Percentiles rank a stretch among this genome's conserved stretches.
Evolutionary conservation across 2,797 vertebrate species (phyloP).

Genomic region (Sorex maritimensis): DNA sequence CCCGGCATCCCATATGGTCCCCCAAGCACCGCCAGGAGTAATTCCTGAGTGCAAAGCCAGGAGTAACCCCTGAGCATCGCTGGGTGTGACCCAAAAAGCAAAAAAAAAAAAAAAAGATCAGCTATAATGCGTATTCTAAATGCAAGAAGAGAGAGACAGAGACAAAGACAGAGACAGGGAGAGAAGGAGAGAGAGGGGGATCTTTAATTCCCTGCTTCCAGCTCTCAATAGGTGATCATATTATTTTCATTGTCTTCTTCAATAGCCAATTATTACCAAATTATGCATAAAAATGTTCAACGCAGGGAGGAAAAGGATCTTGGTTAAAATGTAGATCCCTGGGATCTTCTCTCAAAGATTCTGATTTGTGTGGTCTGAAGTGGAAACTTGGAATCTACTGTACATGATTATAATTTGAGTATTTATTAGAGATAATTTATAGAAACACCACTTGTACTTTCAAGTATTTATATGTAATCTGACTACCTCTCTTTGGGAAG

Average conservation of each 20-base stretch:
- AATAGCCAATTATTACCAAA: background rate
- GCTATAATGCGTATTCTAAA: background rate
- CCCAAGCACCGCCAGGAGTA: too few relatives aligned
- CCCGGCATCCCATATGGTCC: too few relatives aligned
- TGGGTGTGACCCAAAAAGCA: too few relatives aligned
- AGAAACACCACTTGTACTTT: conserved; percentile 29
- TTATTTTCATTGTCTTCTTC: background rate
- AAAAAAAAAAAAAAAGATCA: too few relatives aligned
- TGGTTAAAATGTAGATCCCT: conserved; percentile 47
- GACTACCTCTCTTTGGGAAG: background rate
- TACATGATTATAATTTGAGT: background rate
- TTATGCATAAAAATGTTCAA: background rate
- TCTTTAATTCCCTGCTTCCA: background rate
- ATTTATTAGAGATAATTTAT: background rate
- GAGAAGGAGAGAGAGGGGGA: too few relatives aligned
- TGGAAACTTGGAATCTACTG: background rate
- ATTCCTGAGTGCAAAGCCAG: too few relatives aligned
- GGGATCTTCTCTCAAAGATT: background rate
- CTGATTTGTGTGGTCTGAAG: conserved; percentile 31
- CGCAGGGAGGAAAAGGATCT: background rate
- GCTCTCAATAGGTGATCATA: background rate
- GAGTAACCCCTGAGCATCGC: too few relatives aligned
- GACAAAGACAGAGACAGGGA: too few relatives aligned
- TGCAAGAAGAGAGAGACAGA: background rate
- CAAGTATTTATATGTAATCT: background rate